Evolutionary conservation across 2,797 vertebrate genomes (phyloP), one percentile per base, ranked within the genome.

Genomic region (Anguilla obscura): DNA sequence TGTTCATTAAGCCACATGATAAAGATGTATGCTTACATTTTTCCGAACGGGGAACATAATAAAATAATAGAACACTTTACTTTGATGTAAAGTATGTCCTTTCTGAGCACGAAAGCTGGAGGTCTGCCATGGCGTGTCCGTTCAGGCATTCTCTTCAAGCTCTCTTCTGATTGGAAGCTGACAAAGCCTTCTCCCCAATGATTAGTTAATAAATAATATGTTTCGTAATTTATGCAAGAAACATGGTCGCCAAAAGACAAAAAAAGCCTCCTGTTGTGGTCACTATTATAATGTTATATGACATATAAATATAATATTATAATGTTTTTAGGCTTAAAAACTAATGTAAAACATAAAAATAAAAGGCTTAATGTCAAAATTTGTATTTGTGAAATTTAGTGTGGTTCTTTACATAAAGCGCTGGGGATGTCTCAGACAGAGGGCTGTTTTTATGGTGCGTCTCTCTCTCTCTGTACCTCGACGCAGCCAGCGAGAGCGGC

Each of bases 371-470:
- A 12, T 58, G 12, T 58, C 12, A 12, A 58, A 14, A 58, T 18
- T 18, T 58, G 56, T 58, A 14, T 58, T 58, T 58, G 56, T 14
- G 1, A 16, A 58, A 45, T 45, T 58, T 12, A 58, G 12, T 58
- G 12, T 58, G 56, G 56, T 18, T 58, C 18, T 58, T 58, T 91
- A 92, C 93, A 95, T 95, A 94, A 93, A 95, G 95, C 93, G 94
- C 93, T 95, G 94, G 94, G 95, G 94, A 92, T 94, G 94, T 95
- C 94, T 92, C 93, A 52, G n/a, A 50, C 24, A 50, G 10, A 86
- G 18, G 10, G 60, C 76, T 69, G 21, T 30, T 3, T 63, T 30
- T n/a, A 48, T n/a, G 12, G 1, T 16, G 54, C 4, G 58, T 79
- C 24, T 10, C 30, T 24, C 50, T 74, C 56, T 24, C 76, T 33